Evolutionary conservation across 2,888 invertebrate genomes (phyloP).

Genomic region (Plutella xylostella): DNA sequence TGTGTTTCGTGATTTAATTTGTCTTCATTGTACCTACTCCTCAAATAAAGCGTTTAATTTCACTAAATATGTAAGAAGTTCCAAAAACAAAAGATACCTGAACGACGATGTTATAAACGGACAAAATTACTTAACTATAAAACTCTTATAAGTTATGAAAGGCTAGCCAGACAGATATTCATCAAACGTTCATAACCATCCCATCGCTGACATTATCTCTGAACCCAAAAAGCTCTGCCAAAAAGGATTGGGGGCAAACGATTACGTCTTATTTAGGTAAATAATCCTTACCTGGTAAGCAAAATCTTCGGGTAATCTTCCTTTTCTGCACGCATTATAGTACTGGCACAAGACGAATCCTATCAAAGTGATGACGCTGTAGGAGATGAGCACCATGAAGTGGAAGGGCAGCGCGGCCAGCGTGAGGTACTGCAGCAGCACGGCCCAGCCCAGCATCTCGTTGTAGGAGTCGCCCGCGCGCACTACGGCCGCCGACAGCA

Average conservation of each 20-base stretch:
- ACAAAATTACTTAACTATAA: too few relatives aligned
- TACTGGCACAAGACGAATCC: slow-evolving; percentile 48
- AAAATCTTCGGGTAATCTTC: slow-evolving; percentile 44
- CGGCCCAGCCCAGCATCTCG: slow-evolving; percentile 81
- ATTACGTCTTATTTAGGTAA: background rate
- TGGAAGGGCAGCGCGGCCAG: slow-evolving; percentile 79
- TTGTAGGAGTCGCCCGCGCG: slow-evolving; percentile 56
- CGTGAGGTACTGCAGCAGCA: slow-evolving; percentile 79
- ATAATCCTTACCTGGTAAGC: slow-evolving; percentile 36
- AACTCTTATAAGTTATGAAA: too few relatives aligned
- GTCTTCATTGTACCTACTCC: too few relatives aligned
- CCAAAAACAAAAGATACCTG: too few relatives aligned
- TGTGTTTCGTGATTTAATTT: too few relatives aligned
- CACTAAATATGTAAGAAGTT: too few relatives aligned
- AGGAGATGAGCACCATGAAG: slow-evolving; percentile 29
- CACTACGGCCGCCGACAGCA: slow-evolving; percentile 55
- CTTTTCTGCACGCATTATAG: slow-evolving; percentile 40
- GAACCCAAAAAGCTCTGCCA: background rate
- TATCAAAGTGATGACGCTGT: slow-evolving; percentile 32
- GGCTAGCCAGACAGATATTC: too few relatives aligned
- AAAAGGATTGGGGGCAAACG: background rate
- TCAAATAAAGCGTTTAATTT: too few relatives aligned
- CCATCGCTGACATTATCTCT: background rate
- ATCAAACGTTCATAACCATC: too few relatives aligned
- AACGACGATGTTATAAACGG: too few relatives aligned